Conservation (phyloP, 2,888 invertebrate species). For the Piscicola geometra region DNA sequence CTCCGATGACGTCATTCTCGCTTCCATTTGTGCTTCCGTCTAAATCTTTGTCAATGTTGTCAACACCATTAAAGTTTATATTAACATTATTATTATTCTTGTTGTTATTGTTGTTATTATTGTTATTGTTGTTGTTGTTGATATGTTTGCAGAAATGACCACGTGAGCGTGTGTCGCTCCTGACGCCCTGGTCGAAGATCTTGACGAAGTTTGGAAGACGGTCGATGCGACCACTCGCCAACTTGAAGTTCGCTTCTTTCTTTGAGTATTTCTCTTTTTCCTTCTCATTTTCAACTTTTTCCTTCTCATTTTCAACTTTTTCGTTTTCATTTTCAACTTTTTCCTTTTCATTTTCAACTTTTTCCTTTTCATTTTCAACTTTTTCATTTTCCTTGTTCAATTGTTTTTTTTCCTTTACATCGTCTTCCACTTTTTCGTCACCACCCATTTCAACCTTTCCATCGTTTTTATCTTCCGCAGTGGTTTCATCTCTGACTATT, state of each 20-base stretch:
- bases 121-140: background rate
- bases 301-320: background rate
- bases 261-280: background rate
- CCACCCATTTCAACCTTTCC: background rate
- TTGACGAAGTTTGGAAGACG: constrained; percentile 1
- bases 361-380: background rate
- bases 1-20: too few species aligned
- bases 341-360: background rate
- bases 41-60: too few species aligned
- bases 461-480: too few species aligned
- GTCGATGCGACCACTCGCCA: background rate
- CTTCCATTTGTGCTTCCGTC: too few species aligned
- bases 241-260: background rate
- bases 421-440: background rate
- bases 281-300: background rate
- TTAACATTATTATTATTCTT: too few species aligned
- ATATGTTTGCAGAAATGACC: background rate
- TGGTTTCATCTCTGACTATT: too few species aligned
- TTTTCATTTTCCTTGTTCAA: too few species aligned
- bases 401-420: background rate
- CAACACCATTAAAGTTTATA: too few species aligned
- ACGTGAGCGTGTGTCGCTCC: background rate
- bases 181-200: background rate
- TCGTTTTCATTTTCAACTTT: constrained; percentile 1
- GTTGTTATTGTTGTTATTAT: background rate